phyloP scores from a whole-genome alignment of 2,888 invertebrate species.

The Pseudanteris insignis region DNA sequence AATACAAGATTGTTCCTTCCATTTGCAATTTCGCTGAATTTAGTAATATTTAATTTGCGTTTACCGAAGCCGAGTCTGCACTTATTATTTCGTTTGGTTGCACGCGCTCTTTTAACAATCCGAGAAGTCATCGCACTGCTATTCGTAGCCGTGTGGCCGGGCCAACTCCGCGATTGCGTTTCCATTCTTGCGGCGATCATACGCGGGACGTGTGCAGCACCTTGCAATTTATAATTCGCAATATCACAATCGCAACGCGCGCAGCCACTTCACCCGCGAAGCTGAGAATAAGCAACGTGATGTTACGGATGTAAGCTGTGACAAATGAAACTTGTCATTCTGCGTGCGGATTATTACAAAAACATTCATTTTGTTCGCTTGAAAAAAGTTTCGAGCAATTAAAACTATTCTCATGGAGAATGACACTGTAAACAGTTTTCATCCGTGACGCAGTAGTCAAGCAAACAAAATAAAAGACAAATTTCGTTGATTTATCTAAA shows the following conservation, averaged over 20 bases:
- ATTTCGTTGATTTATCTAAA: too few relatives aligned
- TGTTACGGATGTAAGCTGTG: slow-evolving; percentile 43
- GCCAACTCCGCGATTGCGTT: slow-evolving; percentile 51
- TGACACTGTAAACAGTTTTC: too few relatives aligned
- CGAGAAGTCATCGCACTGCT: slow-evolving; percentile 40
- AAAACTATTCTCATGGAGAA: slow-evolving; percentile 34
- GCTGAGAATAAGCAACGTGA: slow-evolving; percentile 52
- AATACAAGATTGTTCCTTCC: slow-evolving; percentile 60
- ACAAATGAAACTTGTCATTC: slow-evolving; percentile 44
- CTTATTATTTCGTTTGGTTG: slow-evolving; percentile 47
- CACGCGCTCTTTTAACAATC: slow-evolving; percentile 40
- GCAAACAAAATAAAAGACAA: too few relatives aligned
- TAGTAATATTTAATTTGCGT: slow-evolving; percentile 61
- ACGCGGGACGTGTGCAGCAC: slow-evolving; percentile 47
- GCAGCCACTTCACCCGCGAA: slow-evolving; percentile 46
- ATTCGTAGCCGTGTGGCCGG: slow-evolving; percentile 41
- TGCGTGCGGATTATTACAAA: slow-evolving; percentile 33
- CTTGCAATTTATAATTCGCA: slow-evolving; percentile 47
- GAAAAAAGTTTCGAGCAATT: slow-evolving; percentile 32
- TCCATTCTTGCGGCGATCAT: slow-evolving; percentile 56
- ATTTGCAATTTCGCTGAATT: slow-evolving; percentile 59
- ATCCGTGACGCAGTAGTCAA: too few relatives aligned
- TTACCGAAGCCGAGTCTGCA: slow-evolving; percentile 45
- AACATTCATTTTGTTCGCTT: slow-evolving; percentile 31
- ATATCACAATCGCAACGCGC: slow-evolving; percentile 48